Evolutionary conservation across 1,140 invertebrate species (phyloP).

Genomic region (Pseudomyrmex gracilis): DNA sequence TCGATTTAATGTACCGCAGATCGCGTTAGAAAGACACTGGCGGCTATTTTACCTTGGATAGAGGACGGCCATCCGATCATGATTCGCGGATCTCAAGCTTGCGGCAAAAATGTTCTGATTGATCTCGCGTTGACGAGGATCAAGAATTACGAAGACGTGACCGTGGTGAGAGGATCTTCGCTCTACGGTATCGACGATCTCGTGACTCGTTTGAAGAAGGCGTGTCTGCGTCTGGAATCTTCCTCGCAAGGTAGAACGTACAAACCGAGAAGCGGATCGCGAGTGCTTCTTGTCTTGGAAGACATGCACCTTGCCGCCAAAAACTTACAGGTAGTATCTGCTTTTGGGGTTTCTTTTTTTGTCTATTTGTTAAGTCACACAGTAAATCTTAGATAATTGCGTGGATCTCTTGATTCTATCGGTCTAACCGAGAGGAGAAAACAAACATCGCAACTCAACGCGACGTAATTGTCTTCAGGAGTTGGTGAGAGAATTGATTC

Average conservation of each 20-base stretch:
- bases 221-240: slow-evolving; percentile 82
- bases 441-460: background rate
- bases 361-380: too few species aligned
- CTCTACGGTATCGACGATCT: slow-evolving; percentile 81
- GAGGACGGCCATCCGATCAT: slow-evolving; percentile 77
- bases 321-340: slow-evolving; percentile 82
- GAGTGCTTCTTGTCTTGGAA: slow-evolving; percentile 79
- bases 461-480: slow-evolving; percentile 70
- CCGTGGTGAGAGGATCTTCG: slow-evolving; percentile 79
- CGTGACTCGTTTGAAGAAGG: slow-evolving; percentile 78
- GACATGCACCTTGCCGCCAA: slow-evolving; percentile 81
- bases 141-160: slow-evolving; percentile 74
- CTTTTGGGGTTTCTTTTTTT: too few species aligned
- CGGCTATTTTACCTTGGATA: slow-evolving; percentile 80
- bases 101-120: slow-evolving; percentile 81
- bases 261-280: slow-evolving; percentile 79
- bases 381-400: too few species aligned
- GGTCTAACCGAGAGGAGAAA: too few species aligned
- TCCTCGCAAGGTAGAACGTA: slow-evolving; percentile 80
- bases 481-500: slow-evolving; percentile 80
- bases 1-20: slow-evolving; percentile 64
- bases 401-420: too few species aligned
- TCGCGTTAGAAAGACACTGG: slow-evolving; percentile 75
- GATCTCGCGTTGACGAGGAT: slow-evolving; percentile 74
- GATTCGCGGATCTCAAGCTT: slow-evolving; percentile 79